These are phyloP conservation scores for Dexiosoma caninum DNA, from an alignment of 2,888 invertebrate species.

Conservation along the genomic window DNA sequence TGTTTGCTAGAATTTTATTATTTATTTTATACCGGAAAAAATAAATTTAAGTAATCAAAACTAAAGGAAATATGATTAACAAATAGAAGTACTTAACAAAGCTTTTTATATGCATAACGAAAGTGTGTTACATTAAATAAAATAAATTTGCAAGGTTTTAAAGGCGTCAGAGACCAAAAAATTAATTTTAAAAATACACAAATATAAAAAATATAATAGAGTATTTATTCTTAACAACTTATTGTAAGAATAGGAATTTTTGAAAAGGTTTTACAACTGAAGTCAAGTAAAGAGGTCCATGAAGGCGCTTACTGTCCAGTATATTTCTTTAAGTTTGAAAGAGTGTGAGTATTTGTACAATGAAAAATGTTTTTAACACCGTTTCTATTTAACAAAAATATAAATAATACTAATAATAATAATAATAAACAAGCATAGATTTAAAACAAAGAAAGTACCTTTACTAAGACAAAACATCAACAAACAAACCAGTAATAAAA, in stretches of 20 bases:
- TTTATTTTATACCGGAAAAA: constrained; percentile 60
- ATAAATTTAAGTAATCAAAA: constrained; percentile 23
- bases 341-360: constrained; percentile 16
- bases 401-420: too few species aligned
- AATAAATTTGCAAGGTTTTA: constrained; percentile 36
- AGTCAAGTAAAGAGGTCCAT: constrained; percentile 32
- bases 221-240: background rate
- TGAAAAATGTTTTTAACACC: constrained; percentile 18
- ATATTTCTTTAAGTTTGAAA: background rate
- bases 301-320: constrained; percentile 44
- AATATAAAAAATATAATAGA: background rate
- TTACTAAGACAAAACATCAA: constrained; percentile 48
- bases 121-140: constrained; percentile 45
- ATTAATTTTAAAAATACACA: background rate
- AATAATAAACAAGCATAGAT: constrained; percentile 24
- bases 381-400: constrained; percentile 42
- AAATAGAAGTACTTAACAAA: constrained; percentile 16
- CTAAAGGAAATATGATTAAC: constrained; percentile 9
- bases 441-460: constrained; percentile 56
- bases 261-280: background rate
- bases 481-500: constrained; percentile 15
- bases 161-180: constrained; percentile 52
- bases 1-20: constrained; percentile 64
- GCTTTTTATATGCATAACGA: constrained; percentile 46
- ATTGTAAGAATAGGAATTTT: background rate